Conservation (phyloP, 2,797 vertebrate species). For the Sebastes oblongus region DNA sequence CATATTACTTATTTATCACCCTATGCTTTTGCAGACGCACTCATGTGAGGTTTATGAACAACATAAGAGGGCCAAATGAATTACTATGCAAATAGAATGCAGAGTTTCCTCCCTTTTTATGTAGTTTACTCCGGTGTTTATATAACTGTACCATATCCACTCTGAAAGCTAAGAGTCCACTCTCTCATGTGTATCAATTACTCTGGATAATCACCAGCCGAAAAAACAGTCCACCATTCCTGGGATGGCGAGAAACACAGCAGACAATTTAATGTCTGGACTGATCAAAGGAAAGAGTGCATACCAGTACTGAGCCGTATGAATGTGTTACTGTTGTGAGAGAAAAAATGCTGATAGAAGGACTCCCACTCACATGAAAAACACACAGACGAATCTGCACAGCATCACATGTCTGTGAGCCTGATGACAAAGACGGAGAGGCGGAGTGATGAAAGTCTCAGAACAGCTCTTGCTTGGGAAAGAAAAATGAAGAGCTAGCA, state of each 20-base stretch:
- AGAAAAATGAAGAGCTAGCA: conserved; percentile 43
- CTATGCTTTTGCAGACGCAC: conserved; percentile 51
- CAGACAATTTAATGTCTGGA: conserved; percentile 5
- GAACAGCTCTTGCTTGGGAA: not conserved
- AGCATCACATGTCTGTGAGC: not conserved
- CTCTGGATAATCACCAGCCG: conserved; percentile 31
- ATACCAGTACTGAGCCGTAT: not conserved
- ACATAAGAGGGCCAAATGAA: conserved; percentile 35
- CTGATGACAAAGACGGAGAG: conserved; percentile 1
- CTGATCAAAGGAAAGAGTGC: conserved; percentile 9
- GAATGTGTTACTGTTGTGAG: not conserved
- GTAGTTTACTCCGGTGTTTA: conserved; percentile 50
- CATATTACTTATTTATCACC: conserved; percentile 72
- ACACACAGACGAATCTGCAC: not conserved
- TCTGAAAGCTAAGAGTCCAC: conserved; percentile 36
- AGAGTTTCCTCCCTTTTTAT: conserved; percentile 53
- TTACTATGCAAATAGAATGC: conserved; percentile 75
- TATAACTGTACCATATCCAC: conserved; percentile 42
- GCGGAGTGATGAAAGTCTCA: not conserved
- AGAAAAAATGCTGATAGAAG: not conserved
- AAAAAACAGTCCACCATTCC: conserved; percentile 19
- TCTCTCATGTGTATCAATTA: conserved; percentile 56
- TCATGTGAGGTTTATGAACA: conserved; percentile 61
- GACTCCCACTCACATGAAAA: not conserved
- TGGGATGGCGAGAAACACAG: not conserved